Evolutionary conservation across 2,888 invertebrate genomes (phyloP).

Genomic region (Lycophotia porphyrea): DNA sequence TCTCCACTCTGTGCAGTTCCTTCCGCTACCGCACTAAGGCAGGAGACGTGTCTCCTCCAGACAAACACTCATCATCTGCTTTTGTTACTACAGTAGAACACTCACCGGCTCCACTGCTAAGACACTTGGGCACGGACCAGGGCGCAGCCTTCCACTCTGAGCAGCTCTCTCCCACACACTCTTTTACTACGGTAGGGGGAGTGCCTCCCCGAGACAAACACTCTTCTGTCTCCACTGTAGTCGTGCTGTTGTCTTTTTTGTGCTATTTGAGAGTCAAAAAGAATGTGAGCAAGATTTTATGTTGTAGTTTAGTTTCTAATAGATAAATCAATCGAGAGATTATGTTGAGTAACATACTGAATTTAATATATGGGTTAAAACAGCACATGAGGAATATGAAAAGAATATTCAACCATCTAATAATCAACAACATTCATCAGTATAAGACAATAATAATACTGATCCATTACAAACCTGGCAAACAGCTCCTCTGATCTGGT

Average conservation of each 20-base stretch:
- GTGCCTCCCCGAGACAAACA: conserved; percentile 77
- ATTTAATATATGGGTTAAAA: not conserved
- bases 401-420: not conserved
- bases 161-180: conserved; percentile 77
- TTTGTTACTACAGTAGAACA: not conserved
- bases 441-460: not conserved
- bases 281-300: not conserved
- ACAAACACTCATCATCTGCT: not conserved
- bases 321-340: not conserved
- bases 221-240: conserved; percentile 88
- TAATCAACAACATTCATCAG: not conserved
- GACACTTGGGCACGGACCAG: conserved; percentile 81
- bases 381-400: not conserved
- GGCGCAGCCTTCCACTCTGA: conserved; percentile 76
- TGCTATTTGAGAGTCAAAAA: conserved; percentile 79
- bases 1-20: not conserved
- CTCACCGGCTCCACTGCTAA: conserved; percentile 87
- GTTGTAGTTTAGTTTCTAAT: too few species aligned
- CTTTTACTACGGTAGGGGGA: conserved; percentile 79
- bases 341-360: not conserved
- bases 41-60: not conserved
- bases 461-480: conserved; percentile 90
- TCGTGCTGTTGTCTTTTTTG: conserved; percentile 81
- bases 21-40: not conserved
- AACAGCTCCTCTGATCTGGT: conserved; percentile 92